Percentiles rank a stretch among this genome's conserved stretches.
Evolutionary conservation across 2,888 invertebrate species (phyloP).

Genomic region (Oligia strigilis): DNA sequence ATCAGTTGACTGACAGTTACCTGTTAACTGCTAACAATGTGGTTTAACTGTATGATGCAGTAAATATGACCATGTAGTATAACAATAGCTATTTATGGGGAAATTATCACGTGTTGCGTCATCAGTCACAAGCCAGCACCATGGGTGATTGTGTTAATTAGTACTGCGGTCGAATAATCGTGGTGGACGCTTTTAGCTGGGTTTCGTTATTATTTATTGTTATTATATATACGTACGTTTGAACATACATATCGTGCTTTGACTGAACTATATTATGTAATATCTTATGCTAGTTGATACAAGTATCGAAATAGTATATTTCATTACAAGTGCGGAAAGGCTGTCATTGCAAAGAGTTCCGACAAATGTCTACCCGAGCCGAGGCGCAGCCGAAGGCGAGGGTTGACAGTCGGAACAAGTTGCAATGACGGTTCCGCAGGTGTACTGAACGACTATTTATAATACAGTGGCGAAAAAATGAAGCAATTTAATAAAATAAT

Average conservation of each 20-base stretch:
- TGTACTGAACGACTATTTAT: no score
- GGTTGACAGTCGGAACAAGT: no score
- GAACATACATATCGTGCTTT: neutral
- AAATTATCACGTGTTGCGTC: constrained; percentile 61
- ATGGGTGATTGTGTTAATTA: constrained; percentile 52
- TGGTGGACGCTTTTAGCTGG: constrained; percentile 26
- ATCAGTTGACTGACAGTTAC: constrained; percentile 20
- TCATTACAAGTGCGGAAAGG: no score
- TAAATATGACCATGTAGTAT: constrained; percentile 12
- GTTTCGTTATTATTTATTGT: constrained; percentile 39
- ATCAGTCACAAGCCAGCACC: constrained; percentile 12
- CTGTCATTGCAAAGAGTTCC: no score
- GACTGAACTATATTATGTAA: neutral
- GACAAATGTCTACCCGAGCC: no score
- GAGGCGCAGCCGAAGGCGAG: no score
- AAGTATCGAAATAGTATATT: neutral
- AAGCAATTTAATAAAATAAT: no score
- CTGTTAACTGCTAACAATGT: constrained; percentile 38
- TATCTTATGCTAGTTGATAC: neutral
- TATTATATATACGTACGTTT: neutral
- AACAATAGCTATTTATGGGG: constrained; percentile 54
- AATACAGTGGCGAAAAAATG: no score
- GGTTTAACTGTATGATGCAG: constrained; percentile 12
- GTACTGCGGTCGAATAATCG: constrained; percentile 52
- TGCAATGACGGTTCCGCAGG: no score